Evolutionary conservation across 92 coral and sea anemone genomes (phyloP), one percentile per base, ranked within the genome.

Genomic region (Phymanthus crucifer): DNA sequence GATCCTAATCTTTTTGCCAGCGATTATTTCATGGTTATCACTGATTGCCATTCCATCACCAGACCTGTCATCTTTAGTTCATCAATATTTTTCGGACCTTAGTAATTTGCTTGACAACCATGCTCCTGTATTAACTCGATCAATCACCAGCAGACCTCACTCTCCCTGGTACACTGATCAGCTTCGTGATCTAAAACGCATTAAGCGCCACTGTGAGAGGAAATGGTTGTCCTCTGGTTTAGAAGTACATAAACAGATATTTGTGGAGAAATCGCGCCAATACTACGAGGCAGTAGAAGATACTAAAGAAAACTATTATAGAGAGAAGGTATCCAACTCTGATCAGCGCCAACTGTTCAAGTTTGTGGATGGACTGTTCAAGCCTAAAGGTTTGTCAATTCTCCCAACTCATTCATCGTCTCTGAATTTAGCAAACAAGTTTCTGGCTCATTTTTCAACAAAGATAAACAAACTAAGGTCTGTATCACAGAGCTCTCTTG

Each of bases 311-410:
- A n/a, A 12, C 36, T 64, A 64, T 34, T 77, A 56, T 29, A 77
- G 40, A 14, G 32, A 54, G 6, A 54, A 17, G 37, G 23, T 77
- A 48, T n/a, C 81, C 17, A 77, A 52, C 58, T 43, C 78, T 56
- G 54, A 76, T 37, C 80, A 50, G 80, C 29, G 54, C 27, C 80
- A 50, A 32, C 9, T 76, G 34, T 76, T 76, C 68, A 32, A 61
- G 46, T 37, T 76, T 6, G 32, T 76, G 10, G 80, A 76, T 61
- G 71, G 70, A 12, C 68, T 76, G 66, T 24, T 76, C n/a, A 76
- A 76, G 70, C 66, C 54, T 32, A 74, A 74, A 40, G 65, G 58
- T 9, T 43, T 56, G 47, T 56, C 78, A 26, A 37, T 56, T 12
- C 35, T 50, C 36, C 80, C 80, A 2, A 74, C 58, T 2, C 58